A percentile compares a stretch with the other conserved stretches of the same genome.
Evolutionary conservation across 1,140 invertebrate species (phyloP).

Genomic region (Leptinotarsa lineolata): DNA sequence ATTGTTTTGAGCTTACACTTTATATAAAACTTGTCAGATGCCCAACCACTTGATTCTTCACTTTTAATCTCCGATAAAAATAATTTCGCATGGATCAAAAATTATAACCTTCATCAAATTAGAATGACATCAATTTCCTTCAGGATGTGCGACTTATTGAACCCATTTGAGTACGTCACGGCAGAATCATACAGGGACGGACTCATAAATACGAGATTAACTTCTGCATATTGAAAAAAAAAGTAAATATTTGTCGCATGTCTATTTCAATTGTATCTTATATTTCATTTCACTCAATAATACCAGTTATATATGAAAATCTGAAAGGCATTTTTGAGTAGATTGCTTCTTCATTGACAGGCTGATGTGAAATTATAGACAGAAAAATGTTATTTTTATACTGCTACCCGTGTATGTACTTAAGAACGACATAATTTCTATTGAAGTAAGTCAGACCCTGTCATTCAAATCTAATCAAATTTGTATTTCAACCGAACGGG

Average conservation of each 20-base stretch:
- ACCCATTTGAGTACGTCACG: not conserved
- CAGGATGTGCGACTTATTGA: slow-evolving; percentile 5
- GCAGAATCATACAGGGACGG: not conserved
- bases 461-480: slow-evolving; percentile 3
- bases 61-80: not conserved
- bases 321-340: no score
- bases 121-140: slow-evolving; percentile 3
- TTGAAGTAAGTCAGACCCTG: not conserved
- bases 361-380: not conserved
- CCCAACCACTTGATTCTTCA: not conserved
- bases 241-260: no score
- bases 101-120: not conserved
- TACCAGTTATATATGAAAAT: no score
- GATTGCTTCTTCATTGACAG: not conserved
- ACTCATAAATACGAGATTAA: not conserved
- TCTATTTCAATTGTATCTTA: no score
- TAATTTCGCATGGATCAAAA: not conserved
- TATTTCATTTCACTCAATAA: no score
- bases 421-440: not conserved
- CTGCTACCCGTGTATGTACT: not conserved
- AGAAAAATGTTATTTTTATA: no score
- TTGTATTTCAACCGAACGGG: not conserved
- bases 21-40: not conserved
- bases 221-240: no score
- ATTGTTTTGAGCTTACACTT: not conserved